These are phyloP conservation scores for Rallus limicola DNA, from an alignment of 2,113 vertebrate genomes.

Conservation along the genomic window DNA sequence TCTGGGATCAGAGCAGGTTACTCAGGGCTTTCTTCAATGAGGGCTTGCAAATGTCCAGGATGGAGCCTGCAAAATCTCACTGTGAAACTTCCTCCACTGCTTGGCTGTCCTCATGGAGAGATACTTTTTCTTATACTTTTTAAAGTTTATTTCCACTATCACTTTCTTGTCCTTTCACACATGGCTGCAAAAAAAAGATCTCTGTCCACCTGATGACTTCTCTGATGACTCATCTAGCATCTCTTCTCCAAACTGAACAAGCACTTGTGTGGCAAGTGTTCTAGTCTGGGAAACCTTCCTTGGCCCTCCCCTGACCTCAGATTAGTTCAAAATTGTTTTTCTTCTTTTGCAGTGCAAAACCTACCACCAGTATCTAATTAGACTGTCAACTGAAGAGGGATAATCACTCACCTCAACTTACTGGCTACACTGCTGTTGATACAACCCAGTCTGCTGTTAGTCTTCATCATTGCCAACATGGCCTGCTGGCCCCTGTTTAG, in stretches of 20 bases:
- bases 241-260: background rate
- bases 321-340: background rate
- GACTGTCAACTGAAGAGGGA: background rate
- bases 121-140: background rate
- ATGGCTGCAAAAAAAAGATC: background rate
- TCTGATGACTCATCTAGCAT: background rate
- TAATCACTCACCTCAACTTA: background rate
- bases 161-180: background rate
- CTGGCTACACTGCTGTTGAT: background rate
- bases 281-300: too few species aligned
- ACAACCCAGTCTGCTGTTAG: background rate
- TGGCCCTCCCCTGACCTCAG: background rate
- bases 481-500: background rate
- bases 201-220: background rate
- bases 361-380: background rate
- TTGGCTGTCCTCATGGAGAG: background rate
- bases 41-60: background rate
- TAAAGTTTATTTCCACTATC: background rate
- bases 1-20: background rate
- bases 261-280: background rate
- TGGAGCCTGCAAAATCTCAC: background rate
- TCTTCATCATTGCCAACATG: background rate
- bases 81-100: background rate
- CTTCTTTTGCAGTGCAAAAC: background rate
- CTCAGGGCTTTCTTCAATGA: background rate